Conservation (phyloP, 2,113 vertebrate species). For the Micronycteris hirsuta region DNA sequence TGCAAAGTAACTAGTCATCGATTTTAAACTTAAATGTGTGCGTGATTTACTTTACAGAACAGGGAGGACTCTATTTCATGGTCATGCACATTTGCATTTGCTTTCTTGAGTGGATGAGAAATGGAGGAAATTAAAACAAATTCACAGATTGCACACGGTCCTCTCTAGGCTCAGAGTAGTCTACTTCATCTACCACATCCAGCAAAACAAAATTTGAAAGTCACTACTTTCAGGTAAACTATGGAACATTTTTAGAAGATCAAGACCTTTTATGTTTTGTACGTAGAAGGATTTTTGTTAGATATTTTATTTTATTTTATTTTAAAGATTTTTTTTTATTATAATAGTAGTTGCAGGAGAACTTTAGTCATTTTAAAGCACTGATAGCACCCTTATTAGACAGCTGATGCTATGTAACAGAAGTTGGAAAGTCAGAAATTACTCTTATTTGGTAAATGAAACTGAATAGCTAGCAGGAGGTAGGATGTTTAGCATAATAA, state of each 20-base stretch:
- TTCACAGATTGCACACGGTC: neutral
- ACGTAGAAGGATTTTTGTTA: neutral
- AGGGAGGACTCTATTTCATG: neutral
- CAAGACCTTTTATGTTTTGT: neutral
- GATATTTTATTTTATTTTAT: neutral
- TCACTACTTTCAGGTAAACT: neutral
- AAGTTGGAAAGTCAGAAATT: neutral
- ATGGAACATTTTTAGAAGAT: neutral
- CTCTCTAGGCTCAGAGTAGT: neutral
- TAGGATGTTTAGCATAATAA: neutral
- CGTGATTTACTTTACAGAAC: neutral
- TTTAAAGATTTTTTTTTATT: neutral
- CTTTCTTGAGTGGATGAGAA: neutral
- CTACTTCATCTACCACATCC: neutral
- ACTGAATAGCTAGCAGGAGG: neutral
- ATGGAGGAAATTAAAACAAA: neutral
- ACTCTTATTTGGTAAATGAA: neutral
- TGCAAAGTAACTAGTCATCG: neutral
- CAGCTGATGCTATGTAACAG: neutral
- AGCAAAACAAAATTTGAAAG: neutral
- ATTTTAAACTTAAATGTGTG: neutral
- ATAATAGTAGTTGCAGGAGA: neutral
- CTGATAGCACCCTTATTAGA: neutral
- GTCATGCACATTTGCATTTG: neutral
- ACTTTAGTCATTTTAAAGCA: neutral